Evolutionary conservation across 2,113 vertebrate genomes (phyloP).

Genomic region (Kryptolebias marmoratus): DNA sequence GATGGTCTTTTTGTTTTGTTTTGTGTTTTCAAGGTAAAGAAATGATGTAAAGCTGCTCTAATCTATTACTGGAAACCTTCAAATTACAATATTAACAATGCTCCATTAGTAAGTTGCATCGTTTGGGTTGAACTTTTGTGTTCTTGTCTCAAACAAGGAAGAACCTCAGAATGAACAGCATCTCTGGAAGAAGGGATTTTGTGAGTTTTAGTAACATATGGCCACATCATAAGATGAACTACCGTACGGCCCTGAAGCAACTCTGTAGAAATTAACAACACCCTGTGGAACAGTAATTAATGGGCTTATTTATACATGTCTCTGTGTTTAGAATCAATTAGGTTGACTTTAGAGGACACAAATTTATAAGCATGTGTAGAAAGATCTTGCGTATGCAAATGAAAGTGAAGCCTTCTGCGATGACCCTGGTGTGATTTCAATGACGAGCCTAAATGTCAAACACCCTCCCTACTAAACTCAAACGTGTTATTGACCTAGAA

Average conservation of each 20-base stretch:
- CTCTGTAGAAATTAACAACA: constrained; percentile 10
- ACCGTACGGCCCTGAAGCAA: neutral
- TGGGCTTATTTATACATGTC: neutral
- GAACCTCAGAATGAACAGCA: neutral
- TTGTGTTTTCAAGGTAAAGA: too few species aligned
- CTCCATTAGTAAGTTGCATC: too few species aligned
- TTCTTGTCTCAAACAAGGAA: neutral
- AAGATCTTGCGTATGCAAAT: constrained; percentile 17
- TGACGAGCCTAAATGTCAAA: neutral
- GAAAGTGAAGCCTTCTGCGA: neutral
- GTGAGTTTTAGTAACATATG: neutral
- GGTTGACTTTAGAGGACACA: constrained; percentile 7
- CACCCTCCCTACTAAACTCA: constrained; percentile 21
- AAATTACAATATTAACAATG: too few species aligned
- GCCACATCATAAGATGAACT: neutral
- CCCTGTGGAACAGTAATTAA: constrained; percentile 18
- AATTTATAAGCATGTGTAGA: constrained; percentile 9
- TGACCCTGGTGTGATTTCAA: constrained; percentile 16
- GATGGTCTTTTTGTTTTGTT: too few species aligned
- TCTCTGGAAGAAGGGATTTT: neutral
- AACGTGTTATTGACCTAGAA: constrained; percentile 51
- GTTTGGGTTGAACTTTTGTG: too few species aligned
- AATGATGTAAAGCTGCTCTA: too few species aligned
- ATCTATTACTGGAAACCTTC: too few species aligned
- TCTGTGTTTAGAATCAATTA: constrained; percentile 19